phyloP scores from a whole-genome alignment of 2,797 vertebrate genomes.

The Chelonia mydas region DNA sequence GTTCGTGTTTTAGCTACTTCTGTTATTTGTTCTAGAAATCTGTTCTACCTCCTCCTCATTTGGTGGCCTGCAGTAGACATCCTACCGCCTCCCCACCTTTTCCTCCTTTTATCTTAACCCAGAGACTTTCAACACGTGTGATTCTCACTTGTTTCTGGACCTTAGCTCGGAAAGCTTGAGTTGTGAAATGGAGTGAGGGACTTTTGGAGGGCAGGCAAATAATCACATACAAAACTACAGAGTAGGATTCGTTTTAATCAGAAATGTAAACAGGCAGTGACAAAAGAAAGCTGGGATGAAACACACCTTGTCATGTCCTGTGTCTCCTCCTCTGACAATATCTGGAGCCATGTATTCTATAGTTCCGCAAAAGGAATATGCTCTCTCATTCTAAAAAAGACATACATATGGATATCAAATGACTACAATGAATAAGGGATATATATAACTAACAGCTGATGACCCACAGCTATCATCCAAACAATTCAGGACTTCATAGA shows the following conservation, averaged over 20 bases:
- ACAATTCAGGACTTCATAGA: conserved; percentile 63
- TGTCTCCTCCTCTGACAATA: conserved; percentile 95
- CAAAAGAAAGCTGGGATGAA: neutral
- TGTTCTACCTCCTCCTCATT: neutral
- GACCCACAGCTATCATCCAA: conserved; percentile 66
- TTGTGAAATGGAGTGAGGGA: neutral
- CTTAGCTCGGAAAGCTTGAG: neutral
- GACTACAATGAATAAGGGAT: neutral
- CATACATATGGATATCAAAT: neutral
- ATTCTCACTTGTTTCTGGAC: neutral
- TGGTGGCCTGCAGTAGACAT: neutral
- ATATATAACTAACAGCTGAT: conserved; percentile 51
- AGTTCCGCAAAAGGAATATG: conserved; percentile 97
- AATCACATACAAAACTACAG: neutral
- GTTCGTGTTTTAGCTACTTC: neutral
- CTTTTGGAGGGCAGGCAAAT: neutral
- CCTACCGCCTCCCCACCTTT: neutral
- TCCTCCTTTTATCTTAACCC: neutral
- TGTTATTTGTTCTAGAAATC: neutral
- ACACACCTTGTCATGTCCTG: conserved; percentile 96
- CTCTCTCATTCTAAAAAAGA: conserved; percentile 88
- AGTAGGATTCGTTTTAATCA: neutral
- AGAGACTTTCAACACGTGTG: neutral
- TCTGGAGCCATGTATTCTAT: conserved; percentile 99
- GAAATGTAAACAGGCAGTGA: neutral